phyloP scores from a whole-genome alignment of 2,888 invertebrate species.

The Ectobius pallidus region DNA sequence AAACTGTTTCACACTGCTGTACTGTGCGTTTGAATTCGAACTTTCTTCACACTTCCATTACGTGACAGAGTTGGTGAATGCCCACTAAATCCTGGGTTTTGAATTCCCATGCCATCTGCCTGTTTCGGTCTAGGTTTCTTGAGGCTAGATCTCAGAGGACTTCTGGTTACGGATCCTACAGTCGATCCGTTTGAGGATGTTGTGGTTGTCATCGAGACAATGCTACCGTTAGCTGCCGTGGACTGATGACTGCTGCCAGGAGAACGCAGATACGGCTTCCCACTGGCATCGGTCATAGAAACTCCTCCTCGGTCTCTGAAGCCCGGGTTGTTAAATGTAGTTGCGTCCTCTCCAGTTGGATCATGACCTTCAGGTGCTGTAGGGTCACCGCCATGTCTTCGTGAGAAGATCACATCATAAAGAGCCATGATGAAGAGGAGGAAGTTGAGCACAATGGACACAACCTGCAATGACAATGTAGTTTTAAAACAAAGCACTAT shows the following conservation, averaged over 20 bases:
- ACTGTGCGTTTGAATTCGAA: constrained; percentile 89
- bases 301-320: constrained; percentile 73
- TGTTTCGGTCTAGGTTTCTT: constrained; percentile 69
- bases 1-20: constrained; percentile 87
- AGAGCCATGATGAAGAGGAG: constrained; percentile 77
- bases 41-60: constrained; percentile 89
- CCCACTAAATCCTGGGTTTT: constrained; percentile 84
- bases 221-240: constrained; percentile 56
- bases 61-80: constrained; percentile 83
- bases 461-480: constrained; percentile 66
- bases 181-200: constrained; percentile 63
- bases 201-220: constrained; percentile 42
- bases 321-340: constrained; percentile 86
- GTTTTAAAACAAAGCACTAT: no score
- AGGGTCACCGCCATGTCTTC: constrained; percentile 80
- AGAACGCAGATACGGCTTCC: constrained; percentile 75
- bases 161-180: constrained; percentile 58
- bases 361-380: constrained; percentile 58
- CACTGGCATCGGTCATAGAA: constrained; percentile 87
- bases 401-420: constrained; percentile 80
- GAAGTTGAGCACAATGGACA: constrained; percentile 76
- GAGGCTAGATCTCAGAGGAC: constrained; percentile 78
- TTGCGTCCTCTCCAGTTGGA: constrained; percentile 63
- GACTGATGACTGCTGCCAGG: constrained; percentile 52
- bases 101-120: constrained; percentile 75